Base-by-base conservation (phyloP, 2,113 vertebrate genomes). In the Camelus dromedarius region DNA sequence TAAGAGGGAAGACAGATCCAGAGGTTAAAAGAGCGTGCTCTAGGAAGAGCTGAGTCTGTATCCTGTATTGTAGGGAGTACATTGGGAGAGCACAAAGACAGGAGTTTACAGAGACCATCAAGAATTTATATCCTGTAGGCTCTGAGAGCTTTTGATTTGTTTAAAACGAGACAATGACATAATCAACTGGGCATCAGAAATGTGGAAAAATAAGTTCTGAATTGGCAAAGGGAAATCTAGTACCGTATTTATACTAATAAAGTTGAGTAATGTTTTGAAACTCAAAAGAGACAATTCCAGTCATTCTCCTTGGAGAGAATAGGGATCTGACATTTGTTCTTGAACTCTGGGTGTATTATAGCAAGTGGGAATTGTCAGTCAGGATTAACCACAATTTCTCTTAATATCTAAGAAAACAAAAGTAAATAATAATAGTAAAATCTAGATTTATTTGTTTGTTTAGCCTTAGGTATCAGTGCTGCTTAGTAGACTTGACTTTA, bases 371-470 rank as follows among this genome's bases (percentile, higher is more conserved):
- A n/a, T 18, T 73, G 2, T 73, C 50, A 35, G 14, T 75, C 12
- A 50, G 8, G 2, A 84, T 60, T 67, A 79, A 80, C 7, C 20
- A 82, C 1, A 38, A 10, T 60, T 91, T 75, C 46, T 79, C 64
- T 95, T 60, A 91, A 20, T 92, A 56, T 30, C 15, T 38, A 38
- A 70, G n/a, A 79, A 85, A 89, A 6, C 22, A 89, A 89, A 91
- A 84, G 46, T 24, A 62, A 66, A 48, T 67, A 70, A 50, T 6
- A 64, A 35, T 69, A 64, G 42, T n/a, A 48, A 70, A 91, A 93
- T 2, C 3, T 50, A 35, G 18, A 60, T 76, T 84, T 84, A 38
- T 79, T 77, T 69, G 30, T n/a, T 35, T 67, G 42, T 56, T 92
- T 92, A 75, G 50, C 14, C 15, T 79, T n/a, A 75, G n/a, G 6